Evolutionary conservation across 2,113 vertebrate genomes (phyloP).

Genomic region (Cyprinus carpio): DNA sequence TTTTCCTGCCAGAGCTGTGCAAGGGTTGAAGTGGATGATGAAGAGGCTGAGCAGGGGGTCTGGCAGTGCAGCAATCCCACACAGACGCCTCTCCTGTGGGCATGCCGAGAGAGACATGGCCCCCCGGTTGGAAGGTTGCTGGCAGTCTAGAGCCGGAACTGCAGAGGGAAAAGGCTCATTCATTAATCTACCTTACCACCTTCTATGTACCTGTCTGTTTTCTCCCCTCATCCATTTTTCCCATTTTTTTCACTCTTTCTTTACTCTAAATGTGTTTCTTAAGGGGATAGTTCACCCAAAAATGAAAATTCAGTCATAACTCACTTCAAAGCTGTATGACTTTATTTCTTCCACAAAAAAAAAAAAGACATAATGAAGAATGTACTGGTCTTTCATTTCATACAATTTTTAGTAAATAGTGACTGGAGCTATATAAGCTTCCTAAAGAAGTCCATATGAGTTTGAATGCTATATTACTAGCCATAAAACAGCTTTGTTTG

Average conservation of each 20-base stretch:
- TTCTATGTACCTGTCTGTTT: not conserved
- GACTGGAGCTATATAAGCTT: not conserved
- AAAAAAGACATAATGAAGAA: not conserved
- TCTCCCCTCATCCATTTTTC: constrained; percentile 10
- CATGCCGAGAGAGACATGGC: constrained; percentile 40
- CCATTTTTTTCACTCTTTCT: not conserved
- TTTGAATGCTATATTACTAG: not conserved
- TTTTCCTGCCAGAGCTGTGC: constrained; percentile 7
- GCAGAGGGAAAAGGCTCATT: constrained; percentile 33
- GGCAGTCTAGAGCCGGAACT: constrained; percentile 47
- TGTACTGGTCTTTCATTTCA: not conserved
- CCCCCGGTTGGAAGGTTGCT: constrained; percentile 55
- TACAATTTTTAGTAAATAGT: not conserved
- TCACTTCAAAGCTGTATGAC: not conserved
- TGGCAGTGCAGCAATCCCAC: constrained; percentile 62
- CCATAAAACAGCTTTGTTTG: not conserved
- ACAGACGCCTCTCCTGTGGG: constrained; percentile 58
- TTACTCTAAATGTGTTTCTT: constrained; percentile 11
- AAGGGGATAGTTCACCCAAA: not conserved
- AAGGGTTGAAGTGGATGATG: constrained; percentile 56
- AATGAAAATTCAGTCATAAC: not conserved
- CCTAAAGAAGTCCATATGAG: not conserved
- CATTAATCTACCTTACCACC: constrained; percentile 39
- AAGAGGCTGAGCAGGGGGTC: constrained; percentile 62
- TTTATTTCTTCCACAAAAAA: not conserved